These are phyloP conservation scores for Drosophila navojoa DNA, from an alignment of 1,140 invertebrate species.

Conservation along the genomic window DNA sequence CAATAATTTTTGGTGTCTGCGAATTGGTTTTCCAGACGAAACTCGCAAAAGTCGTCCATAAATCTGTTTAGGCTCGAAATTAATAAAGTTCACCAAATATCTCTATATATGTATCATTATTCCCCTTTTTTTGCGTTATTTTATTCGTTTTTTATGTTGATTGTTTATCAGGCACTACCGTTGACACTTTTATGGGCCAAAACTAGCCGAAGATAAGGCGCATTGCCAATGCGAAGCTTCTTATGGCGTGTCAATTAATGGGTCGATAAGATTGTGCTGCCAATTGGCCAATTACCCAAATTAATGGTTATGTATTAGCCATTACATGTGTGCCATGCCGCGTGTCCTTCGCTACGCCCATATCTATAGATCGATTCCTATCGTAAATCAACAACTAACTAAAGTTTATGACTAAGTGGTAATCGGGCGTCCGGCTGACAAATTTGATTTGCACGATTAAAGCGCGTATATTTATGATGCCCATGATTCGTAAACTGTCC, in stretches of 20 bases:
- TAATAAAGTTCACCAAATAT: not conserved
- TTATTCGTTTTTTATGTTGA: not conserved
- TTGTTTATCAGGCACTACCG: constrained; percentile 25
- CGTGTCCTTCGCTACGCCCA: not conserved
- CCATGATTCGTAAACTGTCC: not conserved
- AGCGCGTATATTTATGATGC: constrained; percentile 8
- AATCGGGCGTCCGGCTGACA: constrained; percentile 11
- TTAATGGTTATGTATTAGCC: constrained; percentile 31
- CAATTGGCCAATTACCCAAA: constrained; percentile 37
- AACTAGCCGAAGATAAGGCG: not conserved
- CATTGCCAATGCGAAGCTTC: not conserved
- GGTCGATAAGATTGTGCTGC: constrained; percentile 35
- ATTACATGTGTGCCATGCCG: constrained; percentile 8
- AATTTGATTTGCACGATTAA: constrained; percentile 27
- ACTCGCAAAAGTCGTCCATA: not conserved
- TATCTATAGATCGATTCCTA: not conserved
- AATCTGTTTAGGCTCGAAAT: not conserved
- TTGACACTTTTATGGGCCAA: constrained; percentile 12
- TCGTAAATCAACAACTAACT: constrained; percentile 32
- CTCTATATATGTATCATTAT: not conserved
- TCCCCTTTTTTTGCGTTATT: not conserved
- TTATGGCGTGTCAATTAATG: constrained; percentile 5
- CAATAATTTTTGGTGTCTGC: no score
- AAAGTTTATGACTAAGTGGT: constrained; percentile 25
- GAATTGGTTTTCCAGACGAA: not conserved